Evolutionary conservation across 2,888 invertebrate species (phyloP).

Genomic region (Cecidostiba fungosa): DNA sequence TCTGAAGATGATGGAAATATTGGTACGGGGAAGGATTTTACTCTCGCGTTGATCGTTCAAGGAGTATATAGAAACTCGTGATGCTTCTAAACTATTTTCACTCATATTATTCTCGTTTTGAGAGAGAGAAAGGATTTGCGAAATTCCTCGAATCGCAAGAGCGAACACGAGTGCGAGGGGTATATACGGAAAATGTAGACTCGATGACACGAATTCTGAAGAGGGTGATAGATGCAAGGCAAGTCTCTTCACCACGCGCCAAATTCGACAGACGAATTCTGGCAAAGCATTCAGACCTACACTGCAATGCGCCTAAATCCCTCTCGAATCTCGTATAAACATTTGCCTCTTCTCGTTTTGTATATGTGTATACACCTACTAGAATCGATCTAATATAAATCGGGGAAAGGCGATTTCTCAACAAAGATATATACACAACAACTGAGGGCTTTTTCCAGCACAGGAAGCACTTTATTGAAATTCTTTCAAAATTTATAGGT

Average conservation of each 20-base stretch:
- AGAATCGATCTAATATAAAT: background rate
- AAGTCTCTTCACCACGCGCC: background rate
- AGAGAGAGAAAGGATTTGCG: too few relatives aligned
- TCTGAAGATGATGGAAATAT: background rate
- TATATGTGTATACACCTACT: background rate
- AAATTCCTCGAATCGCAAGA: background rate
- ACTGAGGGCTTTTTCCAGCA: background rate
- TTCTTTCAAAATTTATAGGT: background rate
- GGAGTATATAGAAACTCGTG: background rate
- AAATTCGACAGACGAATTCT: background rate
- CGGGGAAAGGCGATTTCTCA: background rate
- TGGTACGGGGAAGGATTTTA: background rate
- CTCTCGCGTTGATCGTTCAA: background rate
- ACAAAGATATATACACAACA: background rate
- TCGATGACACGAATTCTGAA: background rate
- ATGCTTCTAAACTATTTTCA: too few relatives aligned
- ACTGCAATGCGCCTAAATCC: slow-evolving; percentile 14
- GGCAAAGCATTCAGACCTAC: background rate
- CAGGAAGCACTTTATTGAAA: background rate
- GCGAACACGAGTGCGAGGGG: background rate
- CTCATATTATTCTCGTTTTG: too few relatives aligned
- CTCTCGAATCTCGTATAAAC: background rate
- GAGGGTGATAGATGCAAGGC: background rate
- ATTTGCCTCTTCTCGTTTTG: background rate
- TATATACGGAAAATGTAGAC: background rate